Evolutionary conservation across 2,113 vertebrate genomes (phyloP), one percentile per base, ranked within the genome.

Genomic region (Gavia stellata): DNA sequence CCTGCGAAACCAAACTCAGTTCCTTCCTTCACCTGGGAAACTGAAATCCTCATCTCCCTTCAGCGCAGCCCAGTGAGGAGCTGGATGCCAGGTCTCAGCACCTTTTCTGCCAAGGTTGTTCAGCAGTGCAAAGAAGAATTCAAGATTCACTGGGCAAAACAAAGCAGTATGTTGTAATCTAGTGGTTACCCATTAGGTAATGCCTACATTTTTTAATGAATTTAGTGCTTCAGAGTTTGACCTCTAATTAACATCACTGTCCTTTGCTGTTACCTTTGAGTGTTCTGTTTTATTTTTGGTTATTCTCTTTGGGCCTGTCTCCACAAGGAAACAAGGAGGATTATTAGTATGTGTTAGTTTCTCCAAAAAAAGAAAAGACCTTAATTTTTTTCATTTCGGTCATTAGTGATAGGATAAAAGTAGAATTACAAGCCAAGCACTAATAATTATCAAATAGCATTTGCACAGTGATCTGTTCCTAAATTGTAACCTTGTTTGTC

Each of bases 231-330:
- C 78, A 94, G 70, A 91, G 90, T 81, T 79, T 94, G 91, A 95
- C 94, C 95, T 95, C 74, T 47, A 96, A 97, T 96, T 97, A 97
- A 95, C 89, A 80, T 82, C n/a, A 17, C 19, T 92, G 91, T 81
- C 94, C 89, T 94, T 91, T 87, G 53, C 47, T 90, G 20, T 78
- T 95, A 52, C 74, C 81, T 95, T 89, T 79, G 56, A 89, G 58
- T 65, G 61, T 42, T 94, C 73, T 33, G n/a, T 5, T 93, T 90
- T 94, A 94, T 89, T 91, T 96, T 88, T 90, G 62, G 83, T 23
- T 95, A 89, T 79, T 94, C 88, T 87, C 66, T 87, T 82, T 53
- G 45, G 81, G 36, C 14, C n/a, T 88, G 92, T 61, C 45, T 91
- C 94, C 84, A 55, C 49, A 80, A 61, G 36, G 77, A 88, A 87